Evolutionary conservation across 1,140 invertebrate species (phyloP), one percentile per base, ranked within the genome.

Genomic region (Nasonia vitripennis): DNA sequence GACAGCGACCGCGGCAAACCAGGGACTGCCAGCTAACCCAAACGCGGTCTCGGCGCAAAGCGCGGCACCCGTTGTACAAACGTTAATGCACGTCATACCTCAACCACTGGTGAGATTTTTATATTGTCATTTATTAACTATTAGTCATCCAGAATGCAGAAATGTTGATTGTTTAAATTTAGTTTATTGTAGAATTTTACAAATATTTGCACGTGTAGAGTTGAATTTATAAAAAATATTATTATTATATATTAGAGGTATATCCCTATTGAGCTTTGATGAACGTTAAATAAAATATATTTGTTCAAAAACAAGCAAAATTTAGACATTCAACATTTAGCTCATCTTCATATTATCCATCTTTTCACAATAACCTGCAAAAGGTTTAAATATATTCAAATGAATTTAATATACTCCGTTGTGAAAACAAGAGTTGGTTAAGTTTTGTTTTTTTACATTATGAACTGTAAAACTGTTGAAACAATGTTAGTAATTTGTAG

Each of bases 51-150:
- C 90, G 67, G 87, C 91, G 45, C 92, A 92, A 88, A 92, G 88
- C 89, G 84, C 90, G 75, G 85, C 89, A 71, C 90, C 92, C 68
- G 90, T 93, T 83, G 92, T 93, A 90, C 92, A 91, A 90, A 92
- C 91, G 86, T 84, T 93, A 87, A 92, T 92, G 91, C 92, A 94
- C 88, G 92, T 93, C 68, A 91, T 92, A 92, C 92, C 92, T 87
- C 92, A 92, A 88, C 90, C 92, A 89, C 86, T 93, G 92, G 92
- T 93, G 86, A 91, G 90, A 89, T 9, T 73, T 84, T 73, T 83
- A 74, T 45, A 70, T 75, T 83, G 20, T 71, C 55, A 17, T 7
- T 62, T 37, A 45, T 34, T 81, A 11, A 74, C 41, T 45, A 82
- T 2, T 75, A 75, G 20, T 75, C 12, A 41, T n/a, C 7, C 11